Evolutionary conservation across 2,797 vertebrate species (phyloP), one percentile per base, ranked within the genome.

Genomic region (Phataginus tetradactyla): DNA sequence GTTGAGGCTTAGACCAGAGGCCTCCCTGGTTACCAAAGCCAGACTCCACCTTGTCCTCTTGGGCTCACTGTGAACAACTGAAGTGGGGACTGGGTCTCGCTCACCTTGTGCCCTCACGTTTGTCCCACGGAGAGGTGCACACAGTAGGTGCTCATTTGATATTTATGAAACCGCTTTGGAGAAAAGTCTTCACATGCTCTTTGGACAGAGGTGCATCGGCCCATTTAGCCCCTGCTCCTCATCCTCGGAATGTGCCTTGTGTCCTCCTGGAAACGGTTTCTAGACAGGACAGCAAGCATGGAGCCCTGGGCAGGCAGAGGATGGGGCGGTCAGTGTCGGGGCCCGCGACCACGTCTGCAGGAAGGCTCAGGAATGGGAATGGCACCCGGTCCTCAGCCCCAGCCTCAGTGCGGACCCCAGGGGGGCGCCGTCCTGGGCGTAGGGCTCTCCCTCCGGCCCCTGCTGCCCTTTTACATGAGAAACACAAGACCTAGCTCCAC

Each of bases 1-100:
- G 32, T 78, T n/a, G 66, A 61, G 32, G 39, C 23, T 93, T 86
- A 88, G 78, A 55, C 61, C 78, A 92, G 75, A 94, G 92, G 66
- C 61, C 55, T 64, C 39, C 61, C 83, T 59, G 57, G 63, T 85
- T 53, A 85, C 51, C 32, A 14, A 86, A 92, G 66, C 63, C 69
- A 93, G 55, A 18, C 18, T 25, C 18, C 29, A 57, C 59, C 57
- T 59, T 39, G 66, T 42, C 37, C 17, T 92, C 71, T 81, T 63
- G 83, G 77, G 61, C 27, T 80, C 42, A 66, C 5, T 32, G 42
- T 61, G 57, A 32, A 81, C 20, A 96, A 34, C 8, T 9, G 68
- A 42, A 45, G 79, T 51, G 89, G 88, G 51, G 11, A 5, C 53
- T 17, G 14, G 34, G 63, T 45, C 80, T 83, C 64, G 51, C 34